Percentiles rank a stretch among this genome's conserved stretches.
Evolutionary conservation across 2,113 vertebrate species (phyloP).

Genomic region (Eublepharis macularius): DNA sequence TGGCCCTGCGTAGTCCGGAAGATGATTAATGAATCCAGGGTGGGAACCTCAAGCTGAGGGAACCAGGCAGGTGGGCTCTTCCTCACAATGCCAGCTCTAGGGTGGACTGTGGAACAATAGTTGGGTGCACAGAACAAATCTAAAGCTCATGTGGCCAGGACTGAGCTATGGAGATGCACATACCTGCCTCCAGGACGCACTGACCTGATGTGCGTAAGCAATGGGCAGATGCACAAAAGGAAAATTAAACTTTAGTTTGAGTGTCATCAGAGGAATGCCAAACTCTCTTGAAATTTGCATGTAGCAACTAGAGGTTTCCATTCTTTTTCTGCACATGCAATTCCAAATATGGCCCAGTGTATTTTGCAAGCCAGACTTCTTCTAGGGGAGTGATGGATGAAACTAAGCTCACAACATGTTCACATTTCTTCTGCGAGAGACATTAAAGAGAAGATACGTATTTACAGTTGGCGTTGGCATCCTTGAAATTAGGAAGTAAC

Average conservation of each 20-base stretch:
- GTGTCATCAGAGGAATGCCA: not conserved
- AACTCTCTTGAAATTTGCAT: not conserved
- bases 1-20: no score
- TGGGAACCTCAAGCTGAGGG: no score
- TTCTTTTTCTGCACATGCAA: not conserved
- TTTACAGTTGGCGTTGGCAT: conserved; percentile 49
- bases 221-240: no score
- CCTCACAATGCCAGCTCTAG: no score
- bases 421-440: conserved; percentile 30
- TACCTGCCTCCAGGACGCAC: no score
- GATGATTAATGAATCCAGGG: no score
- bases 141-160: no score
- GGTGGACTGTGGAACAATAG: no score
- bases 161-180: no score
- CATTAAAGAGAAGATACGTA: conserved; percentile 33
- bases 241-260: not conserved
- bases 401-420: conserved; percentile 42
- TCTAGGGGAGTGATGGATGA: conserved; percentile 9
- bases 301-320: not conserved
- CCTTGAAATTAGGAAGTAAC: conserved; percentile 61
- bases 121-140: no score
- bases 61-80: no score
- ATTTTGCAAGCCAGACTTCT: conserved; percentile 24
- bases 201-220: no score
- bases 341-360: not conserved